Base-by-base conservation (phyloP, 37 sponge, comb jelly and placozoan species). In the Hexactinellida sp. region DNA sequence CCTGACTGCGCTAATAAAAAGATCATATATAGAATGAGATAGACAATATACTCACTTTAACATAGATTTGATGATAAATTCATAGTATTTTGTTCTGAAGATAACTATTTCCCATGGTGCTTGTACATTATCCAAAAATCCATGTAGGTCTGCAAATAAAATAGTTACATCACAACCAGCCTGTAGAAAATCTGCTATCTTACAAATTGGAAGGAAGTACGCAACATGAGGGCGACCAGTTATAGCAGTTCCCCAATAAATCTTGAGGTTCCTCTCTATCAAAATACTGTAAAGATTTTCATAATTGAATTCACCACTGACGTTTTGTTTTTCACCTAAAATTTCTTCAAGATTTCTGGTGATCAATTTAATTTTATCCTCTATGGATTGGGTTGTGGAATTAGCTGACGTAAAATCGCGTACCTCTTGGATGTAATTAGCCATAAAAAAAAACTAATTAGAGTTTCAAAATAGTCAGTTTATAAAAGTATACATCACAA, bases 201-300 rank as follows among this genome's bases (percentile, higher is more conserved):
- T 97, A 38, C 90, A 85, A 52, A 97, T 89, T 34, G 94, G 92
- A 16, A 97, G 94, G 86, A 92, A 97, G 89, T 97, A 97, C 36
- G 95, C 98, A 16, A 97, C 88, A 82, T 97, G 98, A n/a, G 98
- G 98, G 76, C 86, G 86, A 3, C 98, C 98, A 3, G 98, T 97
- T 25, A 95, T 97, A 39, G 98, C 98, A 35, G 95, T 97, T 0
- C 98, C 98, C 98, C 98, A 97, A 90, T 97, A 97, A 24, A 97
- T 54, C 35, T 84, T 85, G 9, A 97, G 21, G 54, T 86, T 89
- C 3, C 85, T 37, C 9, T 88, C 84, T 38, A 90, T 91, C 88
- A 63, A 63, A 7, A 63, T 25, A 63, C 5, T 5, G 13, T 21
- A 23, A 10, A 63, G 76, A 32, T 63, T 63, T 23, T 63, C 76